A percentile compares a stretch with the other conserved stretches of the same genome.
Evolutionary conservation across 2,888 invertebrate genomes (phyloP).

Genomic region (Hetaerina titia): DNA sequence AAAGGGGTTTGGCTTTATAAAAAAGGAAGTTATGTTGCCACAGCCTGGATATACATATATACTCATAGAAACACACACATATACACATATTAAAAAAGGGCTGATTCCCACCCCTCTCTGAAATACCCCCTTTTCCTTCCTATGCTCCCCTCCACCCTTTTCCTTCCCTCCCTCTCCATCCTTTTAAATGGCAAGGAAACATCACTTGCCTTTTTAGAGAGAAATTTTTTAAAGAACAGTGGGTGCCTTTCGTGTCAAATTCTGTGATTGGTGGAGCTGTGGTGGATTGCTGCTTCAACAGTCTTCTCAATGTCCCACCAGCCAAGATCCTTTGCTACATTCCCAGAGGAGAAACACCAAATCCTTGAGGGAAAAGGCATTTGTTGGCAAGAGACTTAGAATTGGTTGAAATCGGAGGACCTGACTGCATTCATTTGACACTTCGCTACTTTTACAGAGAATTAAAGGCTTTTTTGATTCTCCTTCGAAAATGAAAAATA

Average conservation of each 20-base stretch:
- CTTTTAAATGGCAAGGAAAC: slow-evolving; percentile 12
- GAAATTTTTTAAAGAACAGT: slow-evolving; percentile 35
- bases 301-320: slow-evolving; percentile 47
- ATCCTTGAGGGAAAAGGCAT: slow-evolving; percentile 18
- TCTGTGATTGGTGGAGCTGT: slow-evolving; percentile 57
- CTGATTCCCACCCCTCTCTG: background rate
- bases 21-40: too few relatives aligned
- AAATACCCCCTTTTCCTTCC: background rate
- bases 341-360: background rate
- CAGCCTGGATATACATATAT: too few relatives aligned
- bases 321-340: slow-evolving; percentile 45
- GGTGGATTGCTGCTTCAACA: background rate
- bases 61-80: too few relatives aligned
- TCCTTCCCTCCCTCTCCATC: background rate
- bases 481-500: background rate
- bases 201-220: slow-evolving; percentile 24
- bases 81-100: background rate
- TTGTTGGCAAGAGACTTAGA: background rate
- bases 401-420: background rate
- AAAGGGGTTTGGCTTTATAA: too few relatives aligned
- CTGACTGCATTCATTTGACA: slow-evolving; percentile 8
- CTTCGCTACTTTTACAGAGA: background rate
- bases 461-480: slow-evolving; percentile 50
- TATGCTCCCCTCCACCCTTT: background rate
- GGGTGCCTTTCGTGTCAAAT: slow-evolving; percentile 65